phyloP scores from a whole-genome alignment of 2,797 vertebrate genomes.

The Picus viridis region DNA sequence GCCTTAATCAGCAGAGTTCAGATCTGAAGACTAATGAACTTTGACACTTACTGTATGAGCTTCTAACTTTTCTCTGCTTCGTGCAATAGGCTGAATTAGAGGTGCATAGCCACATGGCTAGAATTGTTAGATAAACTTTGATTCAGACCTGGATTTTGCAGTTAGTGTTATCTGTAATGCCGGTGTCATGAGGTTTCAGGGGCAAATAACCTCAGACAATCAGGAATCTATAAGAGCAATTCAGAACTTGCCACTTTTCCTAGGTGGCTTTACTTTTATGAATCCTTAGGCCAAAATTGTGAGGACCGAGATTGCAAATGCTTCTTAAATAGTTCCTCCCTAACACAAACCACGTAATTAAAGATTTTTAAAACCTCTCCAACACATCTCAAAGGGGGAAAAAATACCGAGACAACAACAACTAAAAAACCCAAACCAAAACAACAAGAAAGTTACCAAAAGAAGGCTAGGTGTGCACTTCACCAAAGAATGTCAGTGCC shows the following conservation, averaged over 20 bases:
- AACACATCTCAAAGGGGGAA: not conserved
- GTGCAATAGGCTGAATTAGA: not conserved
- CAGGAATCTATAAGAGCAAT: not conserved
- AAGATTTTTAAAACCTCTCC: not conserved
- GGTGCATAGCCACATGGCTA: accelerated
- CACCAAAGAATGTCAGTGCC: not conserved
- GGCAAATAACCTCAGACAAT: not conserved
- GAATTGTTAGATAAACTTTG: not conserved
- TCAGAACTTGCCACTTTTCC: not conserved
- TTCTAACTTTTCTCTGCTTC: not conserved
- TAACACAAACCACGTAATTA: not conserved
- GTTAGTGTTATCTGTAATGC: not conserved
- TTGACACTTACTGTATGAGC: not conserved
- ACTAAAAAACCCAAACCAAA: no score
- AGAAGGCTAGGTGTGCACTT: not conserved
- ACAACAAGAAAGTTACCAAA: not conserved
- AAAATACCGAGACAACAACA: not conserved
- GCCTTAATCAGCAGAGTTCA: accelerated
- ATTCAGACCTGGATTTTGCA: not conserved
- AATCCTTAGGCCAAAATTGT: not conserved
- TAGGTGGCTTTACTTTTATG: not conserved
- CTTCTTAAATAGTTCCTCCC: not conserved
- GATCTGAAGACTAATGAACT: not conserved
- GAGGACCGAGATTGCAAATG: not conserved
- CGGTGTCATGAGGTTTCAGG: accelerated